Base-by-base conservation (phyloP, 2,888 invertebrate genomes). In the Apamea anceps region DNA sequence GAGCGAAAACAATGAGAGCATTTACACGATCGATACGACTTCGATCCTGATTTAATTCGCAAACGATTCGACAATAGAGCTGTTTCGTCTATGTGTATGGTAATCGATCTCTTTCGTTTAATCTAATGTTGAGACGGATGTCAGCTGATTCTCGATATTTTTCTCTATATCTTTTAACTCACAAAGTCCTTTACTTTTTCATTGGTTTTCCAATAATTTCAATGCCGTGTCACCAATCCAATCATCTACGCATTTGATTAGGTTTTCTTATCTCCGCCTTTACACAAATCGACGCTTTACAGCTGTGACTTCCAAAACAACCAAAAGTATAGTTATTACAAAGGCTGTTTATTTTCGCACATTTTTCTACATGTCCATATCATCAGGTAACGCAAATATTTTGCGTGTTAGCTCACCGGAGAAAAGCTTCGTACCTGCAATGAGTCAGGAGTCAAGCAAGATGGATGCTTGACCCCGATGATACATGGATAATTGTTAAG, bases 371-470 rank as follows among this genome's bases (percentile, higher is more conserved):
- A 77, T 75, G 74, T 75, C 42, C 57, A 42, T 67, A 70, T 63
- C 2, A 25, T 60, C 37, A 72, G 72, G 72, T 72, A 37, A 54
- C 13, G 65, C 77, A 85, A 90, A 90, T 88, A 85, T 85, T 90
- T 87, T 28, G 77, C 48, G 74, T 76, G 79, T 86, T 85, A 82
- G 76, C 54, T 90, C 83, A 85, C 45, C 67, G 75, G 88, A 74
- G 90, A 90, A 90, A 92, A 90, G 86, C 87, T 90, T 87, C 86
- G 77, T 82, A 89, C 91, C 86, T 90, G 81, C 83, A 87, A 84
- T 93, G 93, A 93, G 80, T 94, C 93, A 94, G 89, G 87, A 93
- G 80, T 94, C 93, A 94, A 89, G 88, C 80, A 85, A 67, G 51
- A 87, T 87, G 84, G 73, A 88, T 91, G 91, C 75, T 91, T 93